phyloP scores from a whole-genome alignment of 2,888 invertebrate genomes.

The Muscina levida region DNA sequence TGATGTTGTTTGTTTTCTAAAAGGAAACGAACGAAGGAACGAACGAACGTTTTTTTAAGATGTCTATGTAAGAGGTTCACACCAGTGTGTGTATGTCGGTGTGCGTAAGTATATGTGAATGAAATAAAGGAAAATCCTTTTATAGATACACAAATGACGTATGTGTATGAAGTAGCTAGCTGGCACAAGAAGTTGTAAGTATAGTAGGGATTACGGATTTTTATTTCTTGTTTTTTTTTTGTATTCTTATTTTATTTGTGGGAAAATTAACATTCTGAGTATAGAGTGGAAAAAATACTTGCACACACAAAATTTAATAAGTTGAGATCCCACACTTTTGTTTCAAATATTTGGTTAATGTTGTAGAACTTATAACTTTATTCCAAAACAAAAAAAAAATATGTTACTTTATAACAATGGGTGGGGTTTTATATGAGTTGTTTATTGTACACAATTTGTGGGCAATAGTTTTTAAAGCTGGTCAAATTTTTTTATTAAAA shows the following conservation, averaged over 20 bases:
- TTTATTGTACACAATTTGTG: neutral
- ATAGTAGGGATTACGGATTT: slow-evolving; percentile 12
- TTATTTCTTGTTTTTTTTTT: slow-evolving; percentile 14
- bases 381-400: no score
- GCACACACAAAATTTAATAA: no score
- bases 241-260: slow-evolving; percentile 12
- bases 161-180: neutral
- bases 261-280: neutral
- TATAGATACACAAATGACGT: slow-evolving; percentile 62
- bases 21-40: no score
- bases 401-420: slow-evolving; percentile 11
- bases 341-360: no score
- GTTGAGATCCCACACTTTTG: neutral
- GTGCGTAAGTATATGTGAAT: neutral
- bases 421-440: slow-evolving; percentile 17
- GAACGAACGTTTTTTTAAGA: no score
- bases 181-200: slow-evolving; percentile 7
- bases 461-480: neutral
- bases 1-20: neutral
- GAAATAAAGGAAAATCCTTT: slow-evolving; percentile 24
- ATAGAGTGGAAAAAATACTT: no score
- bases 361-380: no score
- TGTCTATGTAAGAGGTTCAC: slow-evolving; percentile 22
- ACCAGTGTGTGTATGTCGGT: slow-evolving; percentile 1
- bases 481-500: slow-evolving; percentile 3